Conservation (phyloP, 2,113 vertebrate genomes). For the Petroica traversi region DNA sequence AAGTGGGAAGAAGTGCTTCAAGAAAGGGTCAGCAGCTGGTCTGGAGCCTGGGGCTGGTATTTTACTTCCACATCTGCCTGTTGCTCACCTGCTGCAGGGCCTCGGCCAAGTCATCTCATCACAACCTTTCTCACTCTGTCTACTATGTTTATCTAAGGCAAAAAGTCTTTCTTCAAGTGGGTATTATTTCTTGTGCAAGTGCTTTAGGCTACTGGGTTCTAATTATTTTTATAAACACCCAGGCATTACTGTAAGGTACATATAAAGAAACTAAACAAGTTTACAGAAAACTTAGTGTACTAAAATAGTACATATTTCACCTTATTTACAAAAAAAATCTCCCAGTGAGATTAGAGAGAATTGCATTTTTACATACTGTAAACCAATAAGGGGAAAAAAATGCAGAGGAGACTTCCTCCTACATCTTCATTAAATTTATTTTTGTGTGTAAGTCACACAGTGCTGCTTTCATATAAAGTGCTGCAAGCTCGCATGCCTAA, state of each 20-base stretch:
- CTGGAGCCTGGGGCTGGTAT: neutral
- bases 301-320: neutral
- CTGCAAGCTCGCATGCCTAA: neutral
- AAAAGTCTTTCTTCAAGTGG: neutral
- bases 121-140: neutral
- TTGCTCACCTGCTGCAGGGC: neutral
- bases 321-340: neutral
- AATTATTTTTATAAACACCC: neutral
- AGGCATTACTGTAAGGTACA: neutral
- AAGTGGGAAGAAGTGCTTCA: neutral
- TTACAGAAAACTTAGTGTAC: neutral
- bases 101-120: neutral
- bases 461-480: neutral
- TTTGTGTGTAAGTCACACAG: neutral
- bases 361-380: neutral
- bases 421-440: conserved; percentile 26
- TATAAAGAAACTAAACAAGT: neutral
- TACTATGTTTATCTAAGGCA: neutral
- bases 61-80: neutral
- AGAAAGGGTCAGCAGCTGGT: neutral
- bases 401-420: neutral
- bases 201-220: neutral
- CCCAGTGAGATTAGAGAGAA: neutral
- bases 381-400: neutral
- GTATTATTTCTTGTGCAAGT: neutral